Evolutionary conservation across 2,797 vertebrate species (phyloP).

Genomic region (Silurus lanzhouensis): DNA sequence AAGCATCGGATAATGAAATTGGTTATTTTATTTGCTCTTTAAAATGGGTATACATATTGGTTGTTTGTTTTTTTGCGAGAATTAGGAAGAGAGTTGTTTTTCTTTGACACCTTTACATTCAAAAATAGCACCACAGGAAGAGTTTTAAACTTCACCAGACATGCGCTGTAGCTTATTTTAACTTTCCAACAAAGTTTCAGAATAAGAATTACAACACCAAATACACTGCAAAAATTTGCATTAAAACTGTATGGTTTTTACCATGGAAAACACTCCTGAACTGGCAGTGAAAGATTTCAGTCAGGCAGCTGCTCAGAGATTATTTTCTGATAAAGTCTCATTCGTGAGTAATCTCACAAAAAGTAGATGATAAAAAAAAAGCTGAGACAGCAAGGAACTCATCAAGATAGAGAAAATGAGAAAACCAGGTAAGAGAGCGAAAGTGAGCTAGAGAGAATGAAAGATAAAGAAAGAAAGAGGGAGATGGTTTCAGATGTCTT

Average conservation of each 20-base stretch:
- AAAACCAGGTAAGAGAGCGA: background rate
- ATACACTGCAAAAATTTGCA: background rate
- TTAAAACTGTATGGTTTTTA: background rate
- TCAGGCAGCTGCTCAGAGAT: conserved; percentile 12
- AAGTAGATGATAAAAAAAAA: background rate
- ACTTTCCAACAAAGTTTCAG: background rate
- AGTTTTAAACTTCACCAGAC: too few relatives aligned
- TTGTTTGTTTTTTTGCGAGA: too few relatives aligned
- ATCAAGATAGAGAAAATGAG: conserved; percentile 7
- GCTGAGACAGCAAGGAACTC: conserved; percentile 38
- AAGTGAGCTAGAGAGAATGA: background rate
- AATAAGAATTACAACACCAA: background rate
- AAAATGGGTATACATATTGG: background rate
- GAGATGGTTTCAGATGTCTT: background rate
- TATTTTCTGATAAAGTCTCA: conserved; percentile 41
- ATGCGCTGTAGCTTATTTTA: background rate
- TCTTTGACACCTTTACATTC: background rate
- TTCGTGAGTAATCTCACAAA: conserved; percentile 40
- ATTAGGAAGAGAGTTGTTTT: background rate
- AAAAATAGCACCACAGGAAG: background rate
- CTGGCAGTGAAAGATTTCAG: background rate
- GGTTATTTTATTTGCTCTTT: background rate
- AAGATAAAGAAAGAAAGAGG: background rate
- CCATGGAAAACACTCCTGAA: background rate
- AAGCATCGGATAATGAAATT: background rate